Conservation (phyloP, 2,888 invertebrate genomes). For the Drosophila longiperda region DNA sequence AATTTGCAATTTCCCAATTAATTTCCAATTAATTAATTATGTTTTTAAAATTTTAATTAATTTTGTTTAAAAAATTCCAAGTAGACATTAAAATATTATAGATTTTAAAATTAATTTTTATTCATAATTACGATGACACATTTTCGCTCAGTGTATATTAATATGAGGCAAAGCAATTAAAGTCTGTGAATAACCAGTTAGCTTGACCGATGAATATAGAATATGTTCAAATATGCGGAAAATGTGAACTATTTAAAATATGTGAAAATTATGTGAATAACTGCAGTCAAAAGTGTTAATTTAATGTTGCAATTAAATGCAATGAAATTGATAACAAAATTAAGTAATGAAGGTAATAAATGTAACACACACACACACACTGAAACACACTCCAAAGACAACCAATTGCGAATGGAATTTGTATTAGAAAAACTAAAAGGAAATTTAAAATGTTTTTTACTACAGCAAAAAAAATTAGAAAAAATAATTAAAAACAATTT, state of each 20-base stretch:
- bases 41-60: background rate
- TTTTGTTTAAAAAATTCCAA: background rate
- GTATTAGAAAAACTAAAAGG: slow-evolving; percentile 38
- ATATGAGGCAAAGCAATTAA: too few relatives aligned
- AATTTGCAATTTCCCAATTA: too few relatives aligned
- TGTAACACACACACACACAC: background rate
- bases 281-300: background rate
- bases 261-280: background rate
- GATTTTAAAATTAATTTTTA: background rate
- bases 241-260: background rate
- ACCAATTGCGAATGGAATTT: slow-evolving; percentile 29
- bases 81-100: background rate
- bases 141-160: background rate
- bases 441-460: slow-evolving; percentile 41
- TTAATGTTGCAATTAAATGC: background rate
- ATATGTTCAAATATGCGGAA: background rate
- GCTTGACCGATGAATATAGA: background rate
- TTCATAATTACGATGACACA: background rate
- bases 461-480: slow-evolving; percentile 3
- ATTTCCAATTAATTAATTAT: background rate
- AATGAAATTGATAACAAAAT: background rate
- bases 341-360: background rate
- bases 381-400: slow-evolving; percentile 7
- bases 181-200: background rate
- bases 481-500: slow-evolving; percentile 18